A percentile compares a stretch with the other conserved stretches of the same genome.
Evolutionary conservation across 2,797 vertebrate species (phyloP).

Genomic region (Catostomus latipinnis): DNA sequence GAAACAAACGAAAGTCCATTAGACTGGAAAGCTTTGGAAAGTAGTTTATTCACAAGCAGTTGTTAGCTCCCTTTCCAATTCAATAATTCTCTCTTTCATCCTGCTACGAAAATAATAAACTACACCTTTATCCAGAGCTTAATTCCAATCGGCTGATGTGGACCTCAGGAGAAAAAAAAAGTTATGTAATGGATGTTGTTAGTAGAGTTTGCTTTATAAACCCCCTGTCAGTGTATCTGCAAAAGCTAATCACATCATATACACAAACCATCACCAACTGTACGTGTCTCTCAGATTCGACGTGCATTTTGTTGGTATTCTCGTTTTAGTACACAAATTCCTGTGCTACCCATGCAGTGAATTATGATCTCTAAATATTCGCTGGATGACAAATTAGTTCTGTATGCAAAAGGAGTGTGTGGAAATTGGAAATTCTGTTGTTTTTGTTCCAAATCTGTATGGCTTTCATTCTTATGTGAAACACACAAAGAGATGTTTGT

Average conservation of each 20-base stretch:
- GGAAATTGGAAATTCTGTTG: background rate
- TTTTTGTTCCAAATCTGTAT: too few relatives aligned
- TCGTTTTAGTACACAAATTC: background rate
- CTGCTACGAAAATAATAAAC: background rate
- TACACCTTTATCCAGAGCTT: slow-evolving; percentile 19
- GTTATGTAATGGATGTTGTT: slow-evolving; percentile 61
- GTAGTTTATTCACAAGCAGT: background rate
- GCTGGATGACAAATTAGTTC: background rate
- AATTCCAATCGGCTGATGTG: slow-evolving; percentile 17
- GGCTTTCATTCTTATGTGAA: too few relatives aligned
- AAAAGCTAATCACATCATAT: slow-evolving; percentile 41
- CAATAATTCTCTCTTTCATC: slow-evolving; percentile 6
- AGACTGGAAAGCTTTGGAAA: background rate
- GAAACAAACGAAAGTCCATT: background rate
- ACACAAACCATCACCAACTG: background rate
- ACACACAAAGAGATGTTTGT: too few relatives aligned
- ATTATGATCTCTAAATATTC: background rate
- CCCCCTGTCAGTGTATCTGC: slow-evolving; percentile 45
- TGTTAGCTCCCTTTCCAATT: slow-evolving; percentile 10
- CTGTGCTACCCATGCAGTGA: background rate
- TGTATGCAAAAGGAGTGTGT: background rate
- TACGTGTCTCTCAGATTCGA: background rate
- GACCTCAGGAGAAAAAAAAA: slow-evolving; percentile 44
- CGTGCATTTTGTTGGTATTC: background rate
- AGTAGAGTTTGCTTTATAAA: slow-evolving; percentile 45